phyloP scores from a whole-genome alignment of 2,113 vertebrate genomes.

The Noctilio leporinus region DNA sequence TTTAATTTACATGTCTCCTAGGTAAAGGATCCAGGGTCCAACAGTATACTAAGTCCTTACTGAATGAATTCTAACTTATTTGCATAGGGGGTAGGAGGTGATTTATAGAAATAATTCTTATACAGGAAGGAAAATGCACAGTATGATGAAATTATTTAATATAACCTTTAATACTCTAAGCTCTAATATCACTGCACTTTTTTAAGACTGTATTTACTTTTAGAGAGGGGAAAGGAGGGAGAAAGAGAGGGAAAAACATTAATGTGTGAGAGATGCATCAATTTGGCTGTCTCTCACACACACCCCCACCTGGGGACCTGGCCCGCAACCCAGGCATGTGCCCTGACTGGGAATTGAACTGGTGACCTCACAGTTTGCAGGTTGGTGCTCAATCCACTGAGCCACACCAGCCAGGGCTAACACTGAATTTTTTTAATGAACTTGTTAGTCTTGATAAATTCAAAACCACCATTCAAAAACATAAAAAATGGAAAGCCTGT shows the following conservation, averaged over 20 bases:
- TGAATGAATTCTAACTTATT: conserved; percentile 21
- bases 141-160: not conserved
- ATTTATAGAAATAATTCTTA: conserved; percentile 10
- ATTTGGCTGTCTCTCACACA: too few relatives aligned
- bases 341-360: too few relatives aligned
- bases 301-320: too few relatives aligned
- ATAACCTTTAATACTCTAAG: not conserved
- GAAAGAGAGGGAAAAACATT: too few relatives aligned
- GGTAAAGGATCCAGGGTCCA: not conserved
- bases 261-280: too few relatives aligned
- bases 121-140: not conserved
- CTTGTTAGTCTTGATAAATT: not conserved
- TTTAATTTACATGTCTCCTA: not conserved
- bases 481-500: not conserved
- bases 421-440: conserved; percentile 16
- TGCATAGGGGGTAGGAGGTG: not conserved
- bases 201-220: too few relatives aligned
- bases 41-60: not conserved
- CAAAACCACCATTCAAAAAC: conserved; percentile 1
- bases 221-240: too few relatives aligned
- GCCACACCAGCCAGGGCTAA: too few relatives aligned
- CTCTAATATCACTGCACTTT: not conserved
- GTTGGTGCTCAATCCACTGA: too few relatives aligned
- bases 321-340: too few relatives aligned
- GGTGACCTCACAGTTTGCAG: too few relatives aligned